Evolutionary conservation across 2,797 vertebrate species (phyloP), one percentile per base, ranked within the genome.

Genomic region (Cygnus olor): DNA sequence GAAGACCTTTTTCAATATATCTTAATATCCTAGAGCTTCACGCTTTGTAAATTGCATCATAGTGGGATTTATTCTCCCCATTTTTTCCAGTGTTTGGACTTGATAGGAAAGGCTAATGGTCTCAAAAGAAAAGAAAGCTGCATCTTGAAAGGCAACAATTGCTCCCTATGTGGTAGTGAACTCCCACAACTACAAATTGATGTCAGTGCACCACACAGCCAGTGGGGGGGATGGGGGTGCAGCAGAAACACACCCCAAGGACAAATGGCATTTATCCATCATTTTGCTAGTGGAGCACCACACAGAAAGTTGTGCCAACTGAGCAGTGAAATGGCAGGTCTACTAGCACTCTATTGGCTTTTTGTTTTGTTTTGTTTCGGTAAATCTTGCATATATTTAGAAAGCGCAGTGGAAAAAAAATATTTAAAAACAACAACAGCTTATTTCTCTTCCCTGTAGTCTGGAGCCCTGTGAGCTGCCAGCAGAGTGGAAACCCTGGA

Each of bases 51-150:
- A 85, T 61, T 56, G 18, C 27, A 28, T 54, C 30, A 7, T 27
- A 68, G 44, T 45, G 80, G 74, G 28, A 51, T 83, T 90, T 88
- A 74, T 74, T 69, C 17, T 83, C 13, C 24, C 12, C 10, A 19
- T 56, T 94, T 94, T 84, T 65, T 44, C 64, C 68, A 61, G 53
- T 85, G 65, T 87, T 77, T 82, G 58, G 36, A 34, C n/a, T 89
- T 78, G 40, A 80, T 42, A 70, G n/a, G 40, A 65, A 90, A 90
- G 30, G 14, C 34, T 66, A 63, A 69, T 14, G 45, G 22, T 82
- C 32, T 84, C 58, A 58, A 80, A 88, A 90, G n/a, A 84, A 65
- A 80, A 40, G 38, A 80, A 85, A 66, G 11, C 36, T 73, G 28
- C 28, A 9, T 68, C 71, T 40, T 61, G 53, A 84, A 92, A 80